Conservation (phyloP, 2,113 vertebrate genomes). For the Eretmodus cyanostictus region DNA sequence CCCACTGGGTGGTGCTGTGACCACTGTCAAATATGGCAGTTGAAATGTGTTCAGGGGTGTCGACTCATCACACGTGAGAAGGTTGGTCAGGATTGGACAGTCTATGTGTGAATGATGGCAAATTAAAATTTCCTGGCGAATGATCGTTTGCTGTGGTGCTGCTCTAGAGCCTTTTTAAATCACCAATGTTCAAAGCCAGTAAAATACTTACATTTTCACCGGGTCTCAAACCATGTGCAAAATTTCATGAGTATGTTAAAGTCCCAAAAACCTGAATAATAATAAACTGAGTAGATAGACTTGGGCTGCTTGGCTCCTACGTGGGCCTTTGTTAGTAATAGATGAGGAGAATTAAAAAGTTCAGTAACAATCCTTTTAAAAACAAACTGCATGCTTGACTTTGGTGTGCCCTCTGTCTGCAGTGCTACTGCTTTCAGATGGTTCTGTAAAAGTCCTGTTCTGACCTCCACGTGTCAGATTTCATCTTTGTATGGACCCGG, state of each 20-base stretch:
- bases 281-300: neutral
- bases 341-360: neutral
- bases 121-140: neutral
- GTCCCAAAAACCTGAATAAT: neutral
- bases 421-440: neutral
- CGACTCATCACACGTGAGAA: neutral
- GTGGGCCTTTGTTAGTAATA: neutral
- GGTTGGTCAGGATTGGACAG: neutral
- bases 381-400: neutral
- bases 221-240: neutral
- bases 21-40: neutral
- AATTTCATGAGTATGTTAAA: neutral
- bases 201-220: neutral
- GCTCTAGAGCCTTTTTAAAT: neutral
- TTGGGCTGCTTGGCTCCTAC: neutral
- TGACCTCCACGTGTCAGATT: neutral
- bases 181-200: neutral
- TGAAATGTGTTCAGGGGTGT: neutral
- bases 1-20: neutral
- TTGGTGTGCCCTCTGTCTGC: neutral
- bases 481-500: neutral
- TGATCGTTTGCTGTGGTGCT: neutral
- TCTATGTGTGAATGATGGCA: neutral
- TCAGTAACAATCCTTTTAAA: neutral
- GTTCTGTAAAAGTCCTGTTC: neutral